Evolutionary conservation across 2,888 invertebrate species (phyloP).

Genomic region (Eurytoma adleriae): DNA sequence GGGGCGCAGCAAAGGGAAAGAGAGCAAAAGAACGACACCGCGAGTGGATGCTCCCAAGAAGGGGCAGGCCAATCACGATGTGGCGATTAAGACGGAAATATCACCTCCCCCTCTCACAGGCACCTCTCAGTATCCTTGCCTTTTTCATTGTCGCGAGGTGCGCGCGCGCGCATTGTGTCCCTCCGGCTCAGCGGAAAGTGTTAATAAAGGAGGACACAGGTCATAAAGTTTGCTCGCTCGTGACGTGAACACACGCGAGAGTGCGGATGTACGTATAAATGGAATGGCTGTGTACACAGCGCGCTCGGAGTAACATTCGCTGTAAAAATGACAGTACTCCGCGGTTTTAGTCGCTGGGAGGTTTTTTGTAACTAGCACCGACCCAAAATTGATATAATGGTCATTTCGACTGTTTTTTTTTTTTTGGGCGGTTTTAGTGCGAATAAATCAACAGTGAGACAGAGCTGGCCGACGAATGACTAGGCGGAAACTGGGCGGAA

Average conservation of each 20-base stretch:
- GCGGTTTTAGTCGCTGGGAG: neutral
- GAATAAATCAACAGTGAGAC: no score
- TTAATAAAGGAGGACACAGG: slow-evolving; percentile 41
- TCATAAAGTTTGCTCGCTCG: slow-evolving; percentile 29
- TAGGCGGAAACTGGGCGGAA: no score
- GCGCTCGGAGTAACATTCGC: slow-evolving; percentile 7
- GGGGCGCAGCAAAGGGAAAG: neutral
- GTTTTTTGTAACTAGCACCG: neutral
- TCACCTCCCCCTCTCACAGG: neutral
- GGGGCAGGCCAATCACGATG: slow-evolving; percentile 29
- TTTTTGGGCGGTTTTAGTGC: no score
- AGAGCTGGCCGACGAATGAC: no score
- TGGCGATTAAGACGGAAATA: slow-evolving; percentile 20
- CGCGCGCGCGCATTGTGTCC: neutral
- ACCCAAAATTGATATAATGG: no score
- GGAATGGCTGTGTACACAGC: neutral
- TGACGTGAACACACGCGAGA: neutral
- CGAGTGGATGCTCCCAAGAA: slow-evolving; percentile 15
- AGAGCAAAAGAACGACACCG: neutral
- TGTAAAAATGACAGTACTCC: slow-evolving; percentile 26
- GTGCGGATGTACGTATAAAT: neutral
- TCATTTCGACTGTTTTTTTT: no score
- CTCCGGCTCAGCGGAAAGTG: neutral
- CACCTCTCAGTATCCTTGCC: neutral
- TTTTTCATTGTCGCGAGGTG: neutral